Evolutionary conservation across 2,797 vertebrate genomes (phyloP).

Genomic region (Phoebastria nigripes): DNA sequence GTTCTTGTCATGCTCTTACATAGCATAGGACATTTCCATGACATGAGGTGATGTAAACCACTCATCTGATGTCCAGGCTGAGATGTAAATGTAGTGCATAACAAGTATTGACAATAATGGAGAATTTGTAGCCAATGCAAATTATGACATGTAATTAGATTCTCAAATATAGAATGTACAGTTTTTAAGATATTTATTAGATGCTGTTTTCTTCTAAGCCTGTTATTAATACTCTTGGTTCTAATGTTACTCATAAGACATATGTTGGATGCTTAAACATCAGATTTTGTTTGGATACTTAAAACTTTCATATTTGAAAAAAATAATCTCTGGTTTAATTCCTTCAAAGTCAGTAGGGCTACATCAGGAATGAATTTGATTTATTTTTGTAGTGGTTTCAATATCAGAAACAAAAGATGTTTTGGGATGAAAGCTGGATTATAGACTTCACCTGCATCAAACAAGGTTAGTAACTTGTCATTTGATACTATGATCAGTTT

Average conservation of each 20-base stretch:
- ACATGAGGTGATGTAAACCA: background rate
- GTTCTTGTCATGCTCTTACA: background rate
- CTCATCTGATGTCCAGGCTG: background rate
- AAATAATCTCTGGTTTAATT: background rate
- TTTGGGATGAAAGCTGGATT: conserved; percentile 89
- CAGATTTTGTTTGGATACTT: background rate
- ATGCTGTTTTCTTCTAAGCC: background rate
- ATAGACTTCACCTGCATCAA: conserved; percentile 83
- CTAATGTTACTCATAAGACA: background rate
- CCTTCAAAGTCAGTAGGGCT: background rate
- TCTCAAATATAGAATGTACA: background rate
- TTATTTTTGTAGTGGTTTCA: conserved; percentile 78
- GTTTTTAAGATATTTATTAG: background rate
- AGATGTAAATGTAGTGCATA: background rate
- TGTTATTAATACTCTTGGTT: background rate
- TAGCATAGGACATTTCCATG: background rate
- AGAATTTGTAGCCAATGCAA: background rate
- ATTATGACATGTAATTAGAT: background rate
- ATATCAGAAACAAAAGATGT: conserved; percentile 86
- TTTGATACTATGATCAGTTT: background rate
- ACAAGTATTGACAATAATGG: background rate
- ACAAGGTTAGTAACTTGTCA: conserved; percentile 72
- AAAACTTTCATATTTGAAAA: background rate
- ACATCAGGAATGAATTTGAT: background rate
- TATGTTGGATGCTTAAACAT: background rate